Base-by-base conservation (phyloP, 2,113 vertebrate genomes). In the Nannospalax galili region DNA sequence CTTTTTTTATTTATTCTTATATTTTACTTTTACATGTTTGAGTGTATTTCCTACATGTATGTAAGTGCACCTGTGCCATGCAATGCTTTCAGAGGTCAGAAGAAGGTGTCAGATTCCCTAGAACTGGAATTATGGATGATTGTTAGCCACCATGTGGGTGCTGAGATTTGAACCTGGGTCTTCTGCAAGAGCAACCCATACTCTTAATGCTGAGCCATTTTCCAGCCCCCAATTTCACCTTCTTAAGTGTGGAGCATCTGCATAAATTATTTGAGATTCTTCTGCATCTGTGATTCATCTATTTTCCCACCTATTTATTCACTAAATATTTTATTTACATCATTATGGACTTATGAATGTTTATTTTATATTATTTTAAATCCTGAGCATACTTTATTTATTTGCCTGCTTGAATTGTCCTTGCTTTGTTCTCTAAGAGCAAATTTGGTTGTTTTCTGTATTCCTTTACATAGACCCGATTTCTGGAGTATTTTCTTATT, bases 331-430 rank as follows among this genome's bases (percentile, higher is more conserved):
- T 91, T 88, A 80, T 42, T 35, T 1, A 52, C 35, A 20, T 8
- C 58, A 37, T 82, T 10, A 69, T 15, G 9, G 35, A 52, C 48
- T 52, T 52, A 52, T 52, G 48, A 11, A 52, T 52, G 48, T 52
- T 52, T 52, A 52, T 52, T 52, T 52, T 52, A 32, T 90, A 77
- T 67, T 90, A 37, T 64, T 88, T 84, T 42, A 24, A 14, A 32
- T 60, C 89, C 52, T 14, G 89, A 90, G 3, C 7, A 35, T 78
- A 40, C 84, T 90, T 92, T 94, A 73, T 79, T 92, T 62, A 74
- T 52, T 93, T 93, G 72, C 16, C 72, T 79, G 19, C 24, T 67
- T 30, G 69, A 56, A 56, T 88, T 92, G 6, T 42, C 86, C 30
- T 17, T 52, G 7, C 26, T 80, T 90, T 81, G 37, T 11, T 86